These are phyloP conservation scores for Hydraecia micacea DNA, from an alignment of 2,888 invertebrate species.

Conservation along the genomic window DNA sequence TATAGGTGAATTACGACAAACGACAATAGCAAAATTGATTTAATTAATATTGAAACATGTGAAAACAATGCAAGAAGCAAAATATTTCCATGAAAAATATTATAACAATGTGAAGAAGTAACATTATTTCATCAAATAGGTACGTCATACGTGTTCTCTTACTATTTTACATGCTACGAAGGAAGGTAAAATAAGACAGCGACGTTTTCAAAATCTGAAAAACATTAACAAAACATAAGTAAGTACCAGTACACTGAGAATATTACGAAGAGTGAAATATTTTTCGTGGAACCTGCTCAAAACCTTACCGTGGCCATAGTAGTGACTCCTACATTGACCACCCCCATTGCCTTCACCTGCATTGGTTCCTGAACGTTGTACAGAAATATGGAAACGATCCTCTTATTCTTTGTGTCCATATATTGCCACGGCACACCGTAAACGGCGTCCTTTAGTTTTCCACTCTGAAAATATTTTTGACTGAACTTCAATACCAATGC, in stretches of 20 bases:
- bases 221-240: neutral
- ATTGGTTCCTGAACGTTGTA: constrained; percentile 68
- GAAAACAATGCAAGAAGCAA: neutral
- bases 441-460: constrained; percentile 66
- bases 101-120: neutral
- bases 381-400: constrained; percentile 65
- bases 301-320: constrained; percentile 71
- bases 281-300: no score
- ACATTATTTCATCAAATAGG: neutral
- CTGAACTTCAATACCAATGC: neutral
- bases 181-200: constrained; percentile 66
- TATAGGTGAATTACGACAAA: neutral
- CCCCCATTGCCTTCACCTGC: constrained; percentile 68
- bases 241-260: neutral
- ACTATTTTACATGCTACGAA: constrained; percentile 39
- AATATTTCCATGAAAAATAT: neutral
- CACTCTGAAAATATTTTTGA: constrained; percentile 65
- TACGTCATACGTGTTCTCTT: no score
- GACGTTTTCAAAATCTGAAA: constrained; percentile 71
- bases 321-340: constrained; percentile 70
- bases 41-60: neutral
- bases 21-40: neutral
- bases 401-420: constrained; percentile 69
- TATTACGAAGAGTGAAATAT: neutral
- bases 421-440: constrained; percentile 74